phyloP scores from a whole-genome alignment of 2,797 vertebrate species.

The Naso thynnoides region DNA sequence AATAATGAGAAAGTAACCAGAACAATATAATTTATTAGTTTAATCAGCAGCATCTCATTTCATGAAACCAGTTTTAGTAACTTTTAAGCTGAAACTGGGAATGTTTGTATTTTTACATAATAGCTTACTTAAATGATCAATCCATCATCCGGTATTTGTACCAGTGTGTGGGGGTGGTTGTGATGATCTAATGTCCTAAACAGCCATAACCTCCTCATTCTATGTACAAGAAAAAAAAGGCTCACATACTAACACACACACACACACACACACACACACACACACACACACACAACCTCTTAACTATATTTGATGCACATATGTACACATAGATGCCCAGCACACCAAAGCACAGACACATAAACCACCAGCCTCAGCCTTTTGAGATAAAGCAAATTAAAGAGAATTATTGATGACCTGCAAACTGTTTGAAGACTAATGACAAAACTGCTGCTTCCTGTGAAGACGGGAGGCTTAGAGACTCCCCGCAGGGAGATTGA shows the following conservation, averaged over 20 bases:
- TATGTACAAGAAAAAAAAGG: constrained; percentile 33
- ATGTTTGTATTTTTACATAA: not conserved
- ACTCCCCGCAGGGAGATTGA: constrained; percentile 82
- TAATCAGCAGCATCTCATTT: constrained; percentile 4
- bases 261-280: constrained; percentile 1
- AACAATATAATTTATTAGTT: too few relatives aligned
- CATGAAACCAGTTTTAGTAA: not conserved
- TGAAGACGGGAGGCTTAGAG: constrained; percentile 88
- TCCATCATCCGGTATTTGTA: not conserved
- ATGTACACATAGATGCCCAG: constrained; percentile 72
- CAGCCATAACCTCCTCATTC: constrained; percentile 5
- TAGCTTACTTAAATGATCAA: not conserved
- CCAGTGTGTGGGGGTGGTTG: not conserved
- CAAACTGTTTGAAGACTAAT: constrained; percentile 93
- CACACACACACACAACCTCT: constrained; percentile 13
- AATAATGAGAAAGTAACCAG: too few relatives aligned
- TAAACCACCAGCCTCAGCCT: constrained; percentile 80
- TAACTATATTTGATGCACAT: constrained; percentile 71
- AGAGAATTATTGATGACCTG: constrained; percentile 94
- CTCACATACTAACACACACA: not conserved
- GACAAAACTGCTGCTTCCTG: constrained; percentile 90
- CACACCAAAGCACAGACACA: constrained; percentile 79
- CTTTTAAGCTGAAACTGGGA: not conserved
- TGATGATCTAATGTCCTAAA: constrained; percentile 9
- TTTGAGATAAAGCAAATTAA: constrained; percentile 93